Conservation (phyloP, 2,888 invertebrate genomes). For the Microchrysa polita region DNA sequence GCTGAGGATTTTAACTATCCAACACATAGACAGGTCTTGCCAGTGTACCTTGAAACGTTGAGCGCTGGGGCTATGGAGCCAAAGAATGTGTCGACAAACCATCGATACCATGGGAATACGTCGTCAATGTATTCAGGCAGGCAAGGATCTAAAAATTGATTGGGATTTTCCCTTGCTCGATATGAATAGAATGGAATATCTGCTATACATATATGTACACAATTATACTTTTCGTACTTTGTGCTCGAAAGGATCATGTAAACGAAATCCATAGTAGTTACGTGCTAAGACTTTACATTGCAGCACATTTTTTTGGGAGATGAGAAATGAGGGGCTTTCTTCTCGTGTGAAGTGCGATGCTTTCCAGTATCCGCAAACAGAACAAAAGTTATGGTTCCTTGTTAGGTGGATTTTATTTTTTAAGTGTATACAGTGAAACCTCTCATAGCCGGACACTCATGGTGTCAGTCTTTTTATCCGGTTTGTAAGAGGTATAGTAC, state of each 20-base stretch:
- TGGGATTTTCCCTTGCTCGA: background rate
- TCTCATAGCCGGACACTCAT: too few species aligned
- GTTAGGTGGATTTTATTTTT: too few species aligned
- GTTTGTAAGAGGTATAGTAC: too few species aligned
- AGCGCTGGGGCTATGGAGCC: too few species aligned
- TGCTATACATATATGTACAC: background rate
- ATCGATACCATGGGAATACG: conserved; percentile 13
- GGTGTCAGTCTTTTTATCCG: too few species aligned
- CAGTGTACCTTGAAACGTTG: conserved; percentile 10
- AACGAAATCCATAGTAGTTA: conserved; percentile 39
- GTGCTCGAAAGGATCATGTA: conserved; percentile 1
- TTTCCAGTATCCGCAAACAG: background rate
- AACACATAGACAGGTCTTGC: background rate
- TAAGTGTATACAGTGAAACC: too few species aligned
- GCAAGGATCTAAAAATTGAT: conserved; percentile 27
- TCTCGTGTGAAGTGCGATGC: background rate
- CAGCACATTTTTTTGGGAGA: background rate
- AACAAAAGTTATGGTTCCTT: too few species aligned
- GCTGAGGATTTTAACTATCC: conserved; percentile 11
- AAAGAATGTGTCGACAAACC: background rate
- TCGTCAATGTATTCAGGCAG: background rate
- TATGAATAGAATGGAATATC: background rate
- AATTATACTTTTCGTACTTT: conserved; percentile 4
- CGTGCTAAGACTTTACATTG: conserved; percentile 45
- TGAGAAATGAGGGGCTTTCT: background rate